Evolutionary conservation across 2,888 invertebrate genomes (phyloP).

Genomic region (Drosophila picticornis): DNA sequence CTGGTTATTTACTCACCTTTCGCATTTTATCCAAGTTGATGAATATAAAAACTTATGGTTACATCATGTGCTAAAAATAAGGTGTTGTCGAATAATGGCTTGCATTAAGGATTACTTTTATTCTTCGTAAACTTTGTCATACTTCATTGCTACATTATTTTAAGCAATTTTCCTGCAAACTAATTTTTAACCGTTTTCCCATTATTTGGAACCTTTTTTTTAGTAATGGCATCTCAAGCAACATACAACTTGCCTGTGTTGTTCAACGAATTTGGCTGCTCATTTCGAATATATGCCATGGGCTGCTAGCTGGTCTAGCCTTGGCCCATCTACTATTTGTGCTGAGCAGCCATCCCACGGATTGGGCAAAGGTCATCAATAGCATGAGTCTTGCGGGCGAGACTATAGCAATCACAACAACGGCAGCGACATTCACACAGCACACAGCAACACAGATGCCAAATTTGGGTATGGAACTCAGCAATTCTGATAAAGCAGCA

Average conservation of each 20-base stretch:
- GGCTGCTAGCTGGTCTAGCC: constrained; percentile 86
- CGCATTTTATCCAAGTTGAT: neutral
- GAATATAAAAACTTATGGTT: neutral
- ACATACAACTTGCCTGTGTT: constrained; percentile 84
- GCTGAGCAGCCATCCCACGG: constrained; percentile 84
- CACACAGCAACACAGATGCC: constrained; percentile 38
- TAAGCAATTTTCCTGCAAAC: neutral
- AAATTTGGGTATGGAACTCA: constrained; percentile 47
- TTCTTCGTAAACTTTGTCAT: neutral
- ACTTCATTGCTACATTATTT: neutral
- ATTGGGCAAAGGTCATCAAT: constrained; percentile 83
- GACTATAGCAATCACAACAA: constrained; percentile 57
- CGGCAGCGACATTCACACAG: constrained; percentile 28
- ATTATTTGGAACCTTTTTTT: constrained; percentile 3
- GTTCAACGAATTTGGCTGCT: constrained; percentile 87
- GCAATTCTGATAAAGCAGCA: constrained; percentile 72
- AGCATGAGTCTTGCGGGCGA: constrained; percentile 82
- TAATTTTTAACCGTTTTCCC: neutral
- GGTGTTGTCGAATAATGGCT: too few relatives aligned
- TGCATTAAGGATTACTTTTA: neutral
- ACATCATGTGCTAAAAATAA: neutral
- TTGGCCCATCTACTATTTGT: constrained; percentile 85
- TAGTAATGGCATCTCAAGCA: constrained; percentile 82
- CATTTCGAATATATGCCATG: constrained; percentile 87
- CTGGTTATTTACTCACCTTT: neutral